These are phyloP conservation scores for Xestia rhomboidea DNA, from an alignment of 2,888 invertebrate species.

Conservation along the genomic window DNA sequence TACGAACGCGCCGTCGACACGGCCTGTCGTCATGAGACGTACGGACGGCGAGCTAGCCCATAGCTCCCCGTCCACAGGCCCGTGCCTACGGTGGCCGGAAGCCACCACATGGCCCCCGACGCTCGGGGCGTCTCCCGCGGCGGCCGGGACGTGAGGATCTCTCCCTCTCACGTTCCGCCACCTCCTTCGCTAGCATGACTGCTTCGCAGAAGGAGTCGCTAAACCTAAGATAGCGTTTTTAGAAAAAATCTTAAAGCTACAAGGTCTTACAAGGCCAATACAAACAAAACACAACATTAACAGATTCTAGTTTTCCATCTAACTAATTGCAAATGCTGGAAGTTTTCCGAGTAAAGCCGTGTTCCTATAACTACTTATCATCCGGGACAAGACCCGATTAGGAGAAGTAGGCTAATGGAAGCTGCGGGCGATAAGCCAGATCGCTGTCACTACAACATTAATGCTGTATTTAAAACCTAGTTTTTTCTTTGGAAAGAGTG, in stretches of 20 bases:
- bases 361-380: constrained; percentile 24
- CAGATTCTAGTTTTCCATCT: constrained; percentile 20
- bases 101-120: no score
- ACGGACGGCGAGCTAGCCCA: no score
- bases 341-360: constrained; percentile 21
- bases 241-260: not conserved
- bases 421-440: constrained; percentile 38
- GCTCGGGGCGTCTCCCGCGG: no score
- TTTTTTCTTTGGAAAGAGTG: not conserved
- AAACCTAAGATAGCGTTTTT: not conserved
- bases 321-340: constrained; percentile 12
- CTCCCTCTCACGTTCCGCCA: no score
- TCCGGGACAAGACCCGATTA: constrained; percentile 38
- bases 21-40: no score
- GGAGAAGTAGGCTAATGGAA: constrained; percentile 55
- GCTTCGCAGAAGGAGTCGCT: no score
- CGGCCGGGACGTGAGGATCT: no score
- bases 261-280: not conserved
- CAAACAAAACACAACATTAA: constrained; percentile 22
- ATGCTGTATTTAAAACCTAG: constrained; percentile 31
- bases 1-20: no score
- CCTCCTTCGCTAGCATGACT: no score
- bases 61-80: no score
- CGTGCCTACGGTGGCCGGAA: no score
- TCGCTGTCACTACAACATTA: constrained; percentile 22